Evolutionary conservation across 2,888 invertebrate species (phyloP), one percentile per base, ranked within the genome.

Genomic region (Pheosia tremula): DNA sequence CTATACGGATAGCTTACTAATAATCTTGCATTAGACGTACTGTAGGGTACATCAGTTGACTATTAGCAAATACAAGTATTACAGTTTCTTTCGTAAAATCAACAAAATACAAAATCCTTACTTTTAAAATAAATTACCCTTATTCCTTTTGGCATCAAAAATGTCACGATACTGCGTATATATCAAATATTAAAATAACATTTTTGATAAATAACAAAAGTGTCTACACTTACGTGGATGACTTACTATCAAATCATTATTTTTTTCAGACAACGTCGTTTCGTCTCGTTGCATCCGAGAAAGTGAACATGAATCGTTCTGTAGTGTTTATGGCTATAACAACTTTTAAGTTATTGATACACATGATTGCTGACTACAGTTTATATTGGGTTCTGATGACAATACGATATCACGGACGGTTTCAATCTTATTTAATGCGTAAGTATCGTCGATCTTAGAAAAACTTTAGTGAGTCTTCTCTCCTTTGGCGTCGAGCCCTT

Each of bases 311-410:
- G 8, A 86, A 86, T 45, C 84, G 92, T 7, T 91, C 92, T 83
- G 60, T 95, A 83, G 84, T 96, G 86, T 95, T 97, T 68, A 93
- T 97, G 82, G 76, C 94, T 0, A 90, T 96, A 13, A 95, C 96
- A 0, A 95, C 95, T 0, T 88, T 97, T 63, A 97, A 98, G 81
- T 90, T 98, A 11, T 86, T 95, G 39, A 95, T 96, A 56, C 96
- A 97, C 77, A 96, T 98, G 81, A 86, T 95, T 36, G 95, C 96
- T 3, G 98, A 98, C 86, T 97, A 97, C 82, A 95, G 96, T 37
- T 87, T 98, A 0, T 97, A 95, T 82, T 97, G 97, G 96, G 91
- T 98, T n/a, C 85, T 98, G 58, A 88, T 83, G 70, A 92, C 87
- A 0, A 90, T 93, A 63, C 80, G 86, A 0, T 73, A 85, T 55